Evolutionary conservation across 2,888 invertebrate species (phyloP).

Genomic region (Ypsolopha scabrella): DNA sequence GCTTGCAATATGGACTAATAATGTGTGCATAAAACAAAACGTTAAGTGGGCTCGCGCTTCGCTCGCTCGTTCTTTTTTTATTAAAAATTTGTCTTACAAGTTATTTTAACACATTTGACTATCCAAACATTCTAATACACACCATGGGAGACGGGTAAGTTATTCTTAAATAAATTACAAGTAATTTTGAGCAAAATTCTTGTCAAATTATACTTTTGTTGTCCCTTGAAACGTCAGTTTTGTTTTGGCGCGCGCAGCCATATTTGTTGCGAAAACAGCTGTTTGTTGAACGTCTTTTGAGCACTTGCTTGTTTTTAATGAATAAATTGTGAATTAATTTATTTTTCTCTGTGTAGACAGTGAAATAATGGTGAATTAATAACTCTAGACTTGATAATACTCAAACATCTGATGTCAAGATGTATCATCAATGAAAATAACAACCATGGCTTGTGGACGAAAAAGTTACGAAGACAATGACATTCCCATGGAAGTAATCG

Average conservation of each 20-base stretch:
- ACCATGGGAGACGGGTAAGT: conserved; percentile 43
- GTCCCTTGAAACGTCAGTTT: conserved; percentile 20
- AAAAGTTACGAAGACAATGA: conserved; percentile 44
- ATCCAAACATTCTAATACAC: too few relatives aligned
- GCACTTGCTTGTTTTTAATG: conserved; percentile 38
- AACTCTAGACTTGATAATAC: background rate
- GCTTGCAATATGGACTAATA: too few relatives aligned
- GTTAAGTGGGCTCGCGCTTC: too few relatives aligned
- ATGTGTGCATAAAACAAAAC: too few relatives aligned
- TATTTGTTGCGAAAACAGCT: conserved; percentile 57
- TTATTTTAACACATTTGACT: too few relatives aligned
- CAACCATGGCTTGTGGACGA: conserved; percentile 52
- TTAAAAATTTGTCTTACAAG: too few relatives aligned
- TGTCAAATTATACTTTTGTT: background rate
- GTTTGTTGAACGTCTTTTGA: conserved; percentile 37
- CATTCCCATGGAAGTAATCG: conserved; percentile 41
- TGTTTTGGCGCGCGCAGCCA: conserved; percentile 64
- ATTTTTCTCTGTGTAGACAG: conserved; percentile 23
- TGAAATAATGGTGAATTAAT: conserved; percentile 20
- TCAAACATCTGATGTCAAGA: background rate
- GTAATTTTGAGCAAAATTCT: too few relatives aligned
- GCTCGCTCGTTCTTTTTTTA: too few relatives aligned
- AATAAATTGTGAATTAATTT: conserved; percentile 27
- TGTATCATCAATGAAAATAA: conserved; percentile 11
- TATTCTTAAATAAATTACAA: too few relatives aligned